Conservation (phyloP, 1,140 invertebrate genomes). For the Lepidurus couesii region DNA sequence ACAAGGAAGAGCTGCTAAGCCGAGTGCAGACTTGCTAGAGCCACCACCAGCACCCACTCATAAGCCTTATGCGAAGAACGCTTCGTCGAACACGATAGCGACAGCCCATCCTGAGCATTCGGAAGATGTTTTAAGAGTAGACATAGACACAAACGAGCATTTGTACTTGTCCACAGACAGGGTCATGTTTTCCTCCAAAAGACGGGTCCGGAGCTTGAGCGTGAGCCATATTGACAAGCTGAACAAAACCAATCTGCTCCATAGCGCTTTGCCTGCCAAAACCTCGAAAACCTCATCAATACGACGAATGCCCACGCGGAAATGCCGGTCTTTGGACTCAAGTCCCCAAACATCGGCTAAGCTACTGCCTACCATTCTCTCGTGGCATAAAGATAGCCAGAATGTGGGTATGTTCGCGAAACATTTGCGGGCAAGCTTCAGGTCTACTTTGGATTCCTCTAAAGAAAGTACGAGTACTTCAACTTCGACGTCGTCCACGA, state of each 20-base stretch:
- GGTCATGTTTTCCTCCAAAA: neutral
- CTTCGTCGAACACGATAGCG: conserved; percentile 7
- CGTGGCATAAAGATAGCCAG: neutral
- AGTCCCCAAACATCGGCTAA: conserved; percentile 26
- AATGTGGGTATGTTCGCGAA: neutral
- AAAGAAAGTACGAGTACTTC: neutral
- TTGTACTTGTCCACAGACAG: conserved; percentile 2
- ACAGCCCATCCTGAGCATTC: neutral
- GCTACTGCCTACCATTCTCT: neutral
- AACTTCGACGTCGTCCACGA: neutral
- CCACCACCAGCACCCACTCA: conserved; percentile 25
- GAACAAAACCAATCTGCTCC: neutral
- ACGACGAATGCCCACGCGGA: conserved; percentile 15
- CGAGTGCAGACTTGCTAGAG: neutral
- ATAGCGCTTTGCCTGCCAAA: conserved; percentile 18
- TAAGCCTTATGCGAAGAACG: neutral
- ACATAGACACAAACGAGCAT: conserved; percentile 17
- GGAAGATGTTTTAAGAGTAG: conserved; percentile 5
- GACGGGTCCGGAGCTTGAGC: conserved; percentile 27
- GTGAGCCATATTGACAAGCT: conserved; percentile 29
- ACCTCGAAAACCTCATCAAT: neutral
- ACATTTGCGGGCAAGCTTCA: neutral
- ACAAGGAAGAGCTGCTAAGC: neutral
- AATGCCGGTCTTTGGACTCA: conserved; percentile 33
- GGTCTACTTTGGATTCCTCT: neutral